phyloP scores from a whole-genome alignment of 2,113 vertebrate species.

The Entelurus aequoreus region DNA sequence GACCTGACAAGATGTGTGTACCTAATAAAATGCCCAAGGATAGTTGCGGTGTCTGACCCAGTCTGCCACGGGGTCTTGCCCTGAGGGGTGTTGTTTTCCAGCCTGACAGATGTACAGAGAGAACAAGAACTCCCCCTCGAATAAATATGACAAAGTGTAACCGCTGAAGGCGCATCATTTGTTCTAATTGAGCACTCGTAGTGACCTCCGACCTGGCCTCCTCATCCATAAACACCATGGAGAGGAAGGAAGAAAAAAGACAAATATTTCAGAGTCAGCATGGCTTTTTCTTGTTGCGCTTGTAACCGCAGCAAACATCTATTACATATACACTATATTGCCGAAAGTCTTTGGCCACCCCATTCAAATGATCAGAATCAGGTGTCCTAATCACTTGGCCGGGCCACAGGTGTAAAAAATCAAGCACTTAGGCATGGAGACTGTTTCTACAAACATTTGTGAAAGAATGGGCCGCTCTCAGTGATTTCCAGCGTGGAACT shows the following conservation, averaged over 20 bases:
- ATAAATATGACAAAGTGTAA: constrained; percentile 5
- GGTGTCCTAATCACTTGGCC: no score
- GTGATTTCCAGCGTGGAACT: no score
- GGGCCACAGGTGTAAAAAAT: no score
- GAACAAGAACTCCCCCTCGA: neutral
- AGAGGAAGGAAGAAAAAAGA: neutral
- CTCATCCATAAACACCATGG: neutral
- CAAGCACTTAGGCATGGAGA: no score
- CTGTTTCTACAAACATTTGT: no score
- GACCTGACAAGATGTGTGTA: no score
- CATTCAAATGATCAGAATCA: no score
- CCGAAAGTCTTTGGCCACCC: no score
- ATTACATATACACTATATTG: neutral
- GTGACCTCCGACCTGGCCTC: neutral
- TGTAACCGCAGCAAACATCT: neutral
- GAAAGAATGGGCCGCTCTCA: no score
- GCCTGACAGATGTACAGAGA: neutral
- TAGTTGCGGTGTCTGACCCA: neutral
- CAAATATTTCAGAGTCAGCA: neutral
- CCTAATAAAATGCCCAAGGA: no score
- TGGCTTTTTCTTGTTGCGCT: neutral
- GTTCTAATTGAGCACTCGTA: neutral
- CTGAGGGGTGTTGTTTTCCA: neutral
- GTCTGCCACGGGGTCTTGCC: neutral
- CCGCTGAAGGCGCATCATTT: neutral